Evolutionary conservation across 1,140 invertebrate species (phyloP).

Genomic region (Drosophila funebris): DNA sequence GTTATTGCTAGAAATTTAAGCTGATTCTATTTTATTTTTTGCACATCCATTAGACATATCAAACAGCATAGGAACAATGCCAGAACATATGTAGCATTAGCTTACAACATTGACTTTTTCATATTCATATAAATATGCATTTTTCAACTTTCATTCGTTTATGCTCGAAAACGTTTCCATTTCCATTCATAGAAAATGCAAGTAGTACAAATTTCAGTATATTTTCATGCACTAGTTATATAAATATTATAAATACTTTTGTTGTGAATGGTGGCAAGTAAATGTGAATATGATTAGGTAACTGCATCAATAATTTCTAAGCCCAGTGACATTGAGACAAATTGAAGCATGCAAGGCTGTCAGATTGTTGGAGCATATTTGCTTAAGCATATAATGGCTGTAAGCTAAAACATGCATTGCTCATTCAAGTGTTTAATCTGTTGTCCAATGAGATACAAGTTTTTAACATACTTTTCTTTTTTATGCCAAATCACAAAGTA

Average conservation of each 20-base stretch:
- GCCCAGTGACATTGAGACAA: too few relatives aligned
- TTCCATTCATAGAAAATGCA: background rate
- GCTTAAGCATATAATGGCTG: background rate
- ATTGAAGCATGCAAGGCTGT: background rate
- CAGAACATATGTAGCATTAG: background rate
- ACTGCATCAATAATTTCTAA: too few relatives aligned
- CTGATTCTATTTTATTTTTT: constrained; percentile 24
- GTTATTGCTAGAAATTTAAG: constrained; percentile 19
- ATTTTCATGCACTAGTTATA: too few relatives aligned
- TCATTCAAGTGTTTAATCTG: background rate
- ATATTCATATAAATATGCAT: background rate
- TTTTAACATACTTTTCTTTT: background rate
- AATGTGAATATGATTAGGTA: too few relatives aligned
- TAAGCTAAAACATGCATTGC: background rate
- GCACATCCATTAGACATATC: constrained; percentile 4
- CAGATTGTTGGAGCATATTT: background rate
- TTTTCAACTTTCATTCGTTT: background rate
- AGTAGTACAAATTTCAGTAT: too few relatives aligned
- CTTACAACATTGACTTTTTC: background rate
- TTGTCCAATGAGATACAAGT: background rate
- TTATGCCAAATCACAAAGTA: background rate
- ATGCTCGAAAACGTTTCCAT: background rate
- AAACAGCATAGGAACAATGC: background rate
- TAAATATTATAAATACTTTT: too few relatives aligned
- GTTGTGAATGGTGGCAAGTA: too few relatives aligned